Conservation (phyloP, 2,113 vertebrate genomes). For the Scolopax mira region DNA sequence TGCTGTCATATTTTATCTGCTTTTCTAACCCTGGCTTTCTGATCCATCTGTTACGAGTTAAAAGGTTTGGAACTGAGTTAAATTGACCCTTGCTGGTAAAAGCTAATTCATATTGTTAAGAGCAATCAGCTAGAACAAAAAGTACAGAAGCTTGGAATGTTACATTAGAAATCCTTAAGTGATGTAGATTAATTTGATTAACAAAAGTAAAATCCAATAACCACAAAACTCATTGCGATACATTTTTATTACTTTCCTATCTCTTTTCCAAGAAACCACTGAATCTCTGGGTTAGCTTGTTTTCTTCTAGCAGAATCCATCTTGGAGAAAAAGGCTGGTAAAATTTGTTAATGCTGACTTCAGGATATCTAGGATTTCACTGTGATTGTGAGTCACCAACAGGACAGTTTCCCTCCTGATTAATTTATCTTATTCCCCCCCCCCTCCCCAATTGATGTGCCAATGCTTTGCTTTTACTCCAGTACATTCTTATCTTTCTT, state of each 20-base stretch:
- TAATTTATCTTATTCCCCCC: neutral
- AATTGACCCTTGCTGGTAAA: constrained; percentile 5
- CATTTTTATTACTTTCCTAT: neutral
- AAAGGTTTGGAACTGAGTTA: constrained; percentile 13
- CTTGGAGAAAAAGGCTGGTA: neutral
- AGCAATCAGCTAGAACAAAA: neutral
- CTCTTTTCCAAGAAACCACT: neutral
- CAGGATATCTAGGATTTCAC: neutral
- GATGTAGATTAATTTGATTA: neutral
- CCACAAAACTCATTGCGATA: neutral
- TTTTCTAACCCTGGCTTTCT: constrained; percentile 8
- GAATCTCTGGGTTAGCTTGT: neutral
- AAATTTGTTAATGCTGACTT: constrained; percentile 4
- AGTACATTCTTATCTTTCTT: neutral
- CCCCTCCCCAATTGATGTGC: neutral
- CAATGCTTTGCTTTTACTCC: neutral
- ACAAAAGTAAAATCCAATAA: neutral
- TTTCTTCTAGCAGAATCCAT: neutral
- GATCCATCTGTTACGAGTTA: constrained; percentile 39
- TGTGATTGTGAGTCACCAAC: neutral
- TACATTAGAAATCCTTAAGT: constrained; percentile 13
- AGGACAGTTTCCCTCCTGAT: neutral
- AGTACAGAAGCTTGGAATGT: neutral
- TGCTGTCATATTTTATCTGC: neutral
- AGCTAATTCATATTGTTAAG: constrained; percentile 24